phyloP scores from a whole-genome alignment of 2,113 vertebrate species.

The Neodon shergylaensis region DNA sequence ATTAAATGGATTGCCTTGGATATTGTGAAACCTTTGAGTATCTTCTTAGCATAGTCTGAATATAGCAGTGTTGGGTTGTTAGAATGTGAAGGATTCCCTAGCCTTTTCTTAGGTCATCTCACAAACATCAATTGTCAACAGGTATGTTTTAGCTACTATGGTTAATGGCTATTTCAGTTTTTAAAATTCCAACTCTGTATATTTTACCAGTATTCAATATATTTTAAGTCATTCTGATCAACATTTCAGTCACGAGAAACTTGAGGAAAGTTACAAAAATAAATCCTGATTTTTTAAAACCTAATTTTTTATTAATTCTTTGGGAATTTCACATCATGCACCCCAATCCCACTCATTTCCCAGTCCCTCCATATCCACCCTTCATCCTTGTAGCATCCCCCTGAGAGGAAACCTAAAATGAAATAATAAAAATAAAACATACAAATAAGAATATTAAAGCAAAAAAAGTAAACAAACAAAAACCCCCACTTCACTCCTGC shows the following conservation, averaged over 20 bases:
- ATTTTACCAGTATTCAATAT: slow-evolving; percentile 43
- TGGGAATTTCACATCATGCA: too few relatives aligned
- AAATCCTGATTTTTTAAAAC: not conserved
- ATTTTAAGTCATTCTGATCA: slow-evolving; percentile 29
- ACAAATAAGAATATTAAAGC: not conserved
- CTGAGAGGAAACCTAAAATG: not conserved
- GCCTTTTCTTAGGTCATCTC: not conserved
- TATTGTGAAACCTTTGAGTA: slow-evolving; percentile 44
- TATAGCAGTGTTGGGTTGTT: not conserved
- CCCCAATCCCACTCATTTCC: too few relatives aligned
- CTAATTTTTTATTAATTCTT: not conserved
- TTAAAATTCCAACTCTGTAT: slow-evolving; percentile 42
- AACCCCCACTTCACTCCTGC: not conserved
- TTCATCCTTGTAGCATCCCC: not conserved
- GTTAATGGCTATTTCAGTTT: not conserved
- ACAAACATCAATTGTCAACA: not conserved
- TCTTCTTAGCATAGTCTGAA: slow-evolving; percentile 37
- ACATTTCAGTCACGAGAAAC: slow-evolving; percentile 45
- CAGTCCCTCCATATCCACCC: too few relatives aligned
- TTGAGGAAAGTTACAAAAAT: slow-evolving; percentile 36
- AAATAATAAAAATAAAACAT: not conserved
- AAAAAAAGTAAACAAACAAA: not conserved
- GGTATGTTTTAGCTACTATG: slow-evolving; percentile 22
- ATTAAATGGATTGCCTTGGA: not conserved
- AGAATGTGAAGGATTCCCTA: not conserved